Evolutionary conservation across 2,888 invertebrate genomes (phyloP).

Genomic region (Strigamia crassipes): DNA sequence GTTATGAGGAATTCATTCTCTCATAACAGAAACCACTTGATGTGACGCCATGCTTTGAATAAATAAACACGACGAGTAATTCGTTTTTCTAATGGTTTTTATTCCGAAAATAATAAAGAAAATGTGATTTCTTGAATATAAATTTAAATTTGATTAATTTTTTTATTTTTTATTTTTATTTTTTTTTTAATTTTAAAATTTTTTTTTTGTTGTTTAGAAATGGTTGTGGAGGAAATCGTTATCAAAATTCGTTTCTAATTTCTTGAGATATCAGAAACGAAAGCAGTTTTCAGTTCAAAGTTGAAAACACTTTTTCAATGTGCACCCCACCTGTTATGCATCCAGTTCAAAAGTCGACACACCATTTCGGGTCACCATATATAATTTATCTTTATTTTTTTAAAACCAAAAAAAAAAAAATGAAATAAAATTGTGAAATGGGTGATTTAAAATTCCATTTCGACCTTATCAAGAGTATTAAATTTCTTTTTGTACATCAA

Average conservation of each 20-base stretch:
- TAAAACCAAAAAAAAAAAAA: background rate
- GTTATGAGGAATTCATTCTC: conserved; percentile 25
- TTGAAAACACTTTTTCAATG: conserved; percentile 32
- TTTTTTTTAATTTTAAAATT: too few relatives aligned
- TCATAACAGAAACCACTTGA: conserved; percentile 20
- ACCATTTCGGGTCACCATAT: conserved; percentile 25
- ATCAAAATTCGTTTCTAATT: conserved; percentile 35
- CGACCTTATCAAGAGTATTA: background rate
- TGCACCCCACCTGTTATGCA: conserved; percentile 32
- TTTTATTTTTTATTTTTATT: background rate
- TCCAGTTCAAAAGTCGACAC: conserved; percentile 17
- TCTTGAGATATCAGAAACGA: conserved; percentile 35
- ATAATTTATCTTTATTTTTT: conserved; percentile 12
- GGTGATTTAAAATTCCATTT: background rate
- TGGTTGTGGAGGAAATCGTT: background rate
- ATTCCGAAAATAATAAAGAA: background rate
- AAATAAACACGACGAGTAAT: background rate
- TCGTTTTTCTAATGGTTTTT: background rate
- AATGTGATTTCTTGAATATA: background rate
- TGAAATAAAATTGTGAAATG: background rate
- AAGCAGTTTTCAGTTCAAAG: conserved; percentile 27
- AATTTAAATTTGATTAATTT: background rate
- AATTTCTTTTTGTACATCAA: conserved; percentile 17
- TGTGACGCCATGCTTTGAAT: conserved; percentile 15
- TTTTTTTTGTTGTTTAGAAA: background rate